Conservation (phyloP, 2,113 vertebrate species). For the Hiodon tergisus region DNA sequence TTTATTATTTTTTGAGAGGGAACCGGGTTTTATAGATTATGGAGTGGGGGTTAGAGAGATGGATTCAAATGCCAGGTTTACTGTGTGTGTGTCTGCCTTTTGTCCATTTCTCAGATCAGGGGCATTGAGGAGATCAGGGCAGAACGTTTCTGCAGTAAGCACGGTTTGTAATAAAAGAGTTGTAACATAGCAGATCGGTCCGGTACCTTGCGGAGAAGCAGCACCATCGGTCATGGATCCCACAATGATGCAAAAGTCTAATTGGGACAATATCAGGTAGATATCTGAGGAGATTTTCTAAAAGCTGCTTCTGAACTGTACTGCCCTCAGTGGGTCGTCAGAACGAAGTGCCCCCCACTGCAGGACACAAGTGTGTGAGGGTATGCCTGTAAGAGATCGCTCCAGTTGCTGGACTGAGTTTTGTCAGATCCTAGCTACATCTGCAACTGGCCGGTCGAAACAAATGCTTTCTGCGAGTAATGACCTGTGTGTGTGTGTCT, state of each 20-base stretch:
- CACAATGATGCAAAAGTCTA: background rate
- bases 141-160: too few species aligned
- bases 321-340: background rate
- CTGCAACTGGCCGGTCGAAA: background rate
- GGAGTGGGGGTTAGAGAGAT: background rate
- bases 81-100: too few species aligned
- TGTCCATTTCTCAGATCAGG: too few species aligned
- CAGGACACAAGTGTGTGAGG: too few species aligned
- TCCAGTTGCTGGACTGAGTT: background rate
- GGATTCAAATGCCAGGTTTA: too few species aligned
- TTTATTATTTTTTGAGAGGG: background rate
- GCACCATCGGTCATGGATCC: background rate
- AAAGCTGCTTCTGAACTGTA: background rate
- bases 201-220: too few species aligned
- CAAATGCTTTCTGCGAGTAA: background rate
- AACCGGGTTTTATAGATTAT: background rate
- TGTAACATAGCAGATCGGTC: too few species aligned
- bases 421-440: background rate
- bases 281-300: background rate
- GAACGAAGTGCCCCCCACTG: background rate
- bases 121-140: too few species aligned
- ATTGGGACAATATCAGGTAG: background rate
- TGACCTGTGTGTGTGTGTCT: too few species aligned
- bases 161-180: too few species aligned
- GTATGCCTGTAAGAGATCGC: background rate